Percentiles rank a stretch among this genome's conserved stretches.
Evolutionary conservation across 2,113 vertebrate species (phyloP).

Genomic region (Ptychochromis oligacanthus): DNA sequence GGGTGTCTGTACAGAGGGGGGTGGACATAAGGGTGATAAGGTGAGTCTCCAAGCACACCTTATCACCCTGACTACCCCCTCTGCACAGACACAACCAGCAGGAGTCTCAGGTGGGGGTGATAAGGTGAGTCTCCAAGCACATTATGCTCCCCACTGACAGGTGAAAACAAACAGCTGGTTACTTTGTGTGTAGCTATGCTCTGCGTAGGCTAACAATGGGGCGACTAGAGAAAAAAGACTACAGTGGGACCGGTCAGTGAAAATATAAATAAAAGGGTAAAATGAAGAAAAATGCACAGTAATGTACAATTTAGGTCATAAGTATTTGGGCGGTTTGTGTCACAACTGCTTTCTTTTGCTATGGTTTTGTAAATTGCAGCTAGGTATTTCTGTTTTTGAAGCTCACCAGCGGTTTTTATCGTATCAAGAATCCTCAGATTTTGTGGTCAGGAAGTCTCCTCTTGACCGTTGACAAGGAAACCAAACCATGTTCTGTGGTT

Average conservation of each 20-base stretch:
- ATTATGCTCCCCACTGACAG: constrained; percentile 13
- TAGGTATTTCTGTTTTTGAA: not conserved
- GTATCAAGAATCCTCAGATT: not conserved
- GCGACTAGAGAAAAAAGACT: not conserved
- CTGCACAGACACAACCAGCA: not conserved
- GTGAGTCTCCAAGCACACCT: constrained; percentile 1
- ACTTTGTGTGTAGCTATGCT: not conserved
- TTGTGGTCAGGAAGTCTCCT: not conserved
- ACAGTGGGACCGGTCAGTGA: not conserved
- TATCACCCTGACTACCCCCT: not conserved
- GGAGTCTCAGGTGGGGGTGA: not conserved
- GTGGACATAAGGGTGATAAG: not conserved
- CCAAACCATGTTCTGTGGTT: not conserved
- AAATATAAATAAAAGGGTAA: not conserved
- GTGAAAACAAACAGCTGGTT: constrained; percentile 32
- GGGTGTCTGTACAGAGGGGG: not conserved
- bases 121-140: not conserved
- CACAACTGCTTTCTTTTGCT: too few relatives aligned
- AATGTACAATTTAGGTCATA: too few relatives aligned
- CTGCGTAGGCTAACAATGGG: not conserved
- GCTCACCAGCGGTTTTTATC: too few relatives aligned
- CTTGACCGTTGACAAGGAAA: not conserved
- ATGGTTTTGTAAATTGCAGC: not conserved
- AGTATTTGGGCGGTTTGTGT: not conserved
- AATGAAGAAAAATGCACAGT: not conserved